Percentiles rank a stretch among this genome's conserved stretches.
Evolutionary conservation across 2,888 invertebrate genomes (phyloP).

Genomic region (Scaptomyza caliginosa): DNA sequence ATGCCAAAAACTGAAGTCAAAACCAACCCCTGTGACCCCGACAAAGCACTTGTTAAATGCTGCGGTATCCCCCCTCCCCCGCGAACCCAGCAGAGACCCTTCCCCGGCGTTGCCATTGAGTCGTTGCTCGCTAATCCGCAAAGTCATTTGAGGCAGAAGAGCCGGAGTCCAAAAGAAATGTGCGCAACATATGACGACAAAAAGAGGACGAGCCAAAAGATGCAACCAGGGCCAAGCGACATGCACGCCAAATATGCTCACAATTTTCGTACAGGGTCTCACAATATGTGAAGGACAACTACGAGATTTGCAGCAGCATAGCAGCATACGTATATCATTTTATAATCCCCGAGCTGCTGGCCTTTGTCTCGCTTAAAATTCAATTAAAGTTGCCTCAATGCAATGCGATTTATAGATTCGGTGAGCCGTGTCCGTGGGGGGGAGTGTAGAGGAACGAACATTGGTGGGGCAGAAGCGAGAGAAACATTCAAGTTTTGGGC

Average conservation of each 20-base stretch:
- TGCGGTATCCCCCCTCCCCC: constrained; percentile 1
- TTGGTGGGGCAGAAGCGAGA: too few relatives aligned
- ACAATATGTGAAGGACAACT: constrained; percentile 11
- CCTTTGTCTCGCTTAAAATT: constrained; percentile 66
- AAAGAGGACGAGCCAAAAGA: constrained; percentile 32
- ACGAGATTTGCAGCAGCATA: background rate
- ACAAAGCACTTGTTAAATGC: constrained; percentile 29
- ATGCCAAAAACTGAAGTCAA: constrained; percentile 42
- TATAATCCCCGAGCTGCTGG: constrained; percentile 65
- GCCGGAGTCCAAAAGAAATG: constrained; percentile 50
- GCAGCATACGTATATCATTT: constrained; percentile 46
- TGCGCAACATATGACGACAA: constrained; percentile 77
- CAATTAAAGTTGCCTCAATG: constrained; percentile 59
- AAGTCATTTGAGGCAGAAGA: constrained; percentile 69
- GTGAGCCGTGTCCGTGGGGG: background rate
- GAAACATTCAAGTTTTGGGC: background rate
- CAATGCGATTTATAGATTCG: constrained; percentile 24
- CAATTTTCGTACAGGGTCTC: constrained; percentile 50
- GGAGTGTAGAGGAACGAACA: too few relatives aligned
- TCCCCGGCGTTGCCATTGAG: background rate
- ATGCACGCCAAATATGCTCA: constrained; percentile 78
- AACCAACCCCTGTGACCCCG: constrained; percentile 27
- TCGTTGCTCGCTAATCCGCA: constrained; percentile 71
- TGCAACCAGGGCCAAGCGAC: constrained; percentile 25
- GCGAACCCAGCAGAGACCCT: background rate